These are phyloP conservation scores for Cossypha dichroa DNA, from an alignment of 2,797 vertebrate species.

Conservation along the genomic window DNA sequence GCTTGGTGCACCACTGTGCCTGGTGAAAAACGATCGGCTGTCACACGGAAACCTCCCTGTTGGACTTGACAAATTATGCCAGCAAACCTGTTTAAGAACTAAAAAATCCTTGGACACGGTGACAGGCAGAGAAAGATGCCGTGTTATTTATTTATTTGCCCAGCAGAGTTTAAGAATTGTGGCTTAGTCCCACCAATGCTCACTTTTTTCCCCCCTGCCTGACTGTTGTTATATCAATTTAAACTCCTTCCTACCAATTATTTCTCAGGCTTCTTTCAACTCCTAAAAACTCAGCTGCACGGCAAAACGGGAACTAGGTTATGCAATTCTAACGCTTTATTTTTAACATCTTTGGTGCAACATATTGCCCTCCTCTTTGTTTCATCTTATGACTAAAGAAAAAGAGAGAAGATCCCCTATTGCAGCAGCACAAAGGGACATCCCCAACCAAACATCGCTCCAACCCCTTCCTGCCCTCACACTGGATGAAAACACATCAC, in stretches of 20 bases:
- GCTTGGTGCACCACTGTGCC: background rate
- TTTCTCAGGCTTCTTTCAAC: conserved; percentile 37
- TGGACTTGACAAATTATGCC: conserved; percentile 46
- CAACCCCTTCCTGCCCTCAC: background rate
- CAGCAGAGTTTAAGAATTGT: background rate
- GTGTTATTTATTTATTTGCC: conserved; percentile 15
- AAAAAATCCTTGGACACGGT: conserved; percentile 21
- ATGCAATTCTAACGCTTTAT: conserved; percentile 56
- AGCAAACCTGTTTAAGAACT: conserved; percentile 41
- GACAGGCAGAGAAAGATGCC: background rate
- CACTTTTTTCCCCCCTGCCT: background rate
- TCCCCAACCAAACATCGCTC: background rate
- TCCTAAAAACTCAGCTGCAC: conserved; percentile 12
- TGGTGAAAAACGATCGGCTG: conserved; percentile 48
- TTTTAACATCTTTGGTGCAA: conserved; percentile 65
- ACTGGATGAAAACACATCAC: background rate
- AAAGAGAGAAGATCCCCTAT: background rate
- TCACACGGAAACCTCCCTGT: conserved; percentile 35
- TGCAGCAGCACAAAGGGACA: background rate
- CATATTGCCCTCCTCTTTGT: conserved; percentile 57
- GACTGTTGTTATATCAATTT: background rate
- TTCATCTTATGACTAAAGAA: conserved; percentile 47
- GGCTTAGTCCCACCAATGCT: background rate
- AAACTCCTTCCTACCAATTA: conserved; percentile 10
- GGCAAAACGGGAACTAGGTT: conserved; percentile 43